Evolutionary conservation across 1,140 invertebrate species (phyloP), one percentile per base, ranked within the genome.

Genomic region (Polyergus mexicanus): DNA sequence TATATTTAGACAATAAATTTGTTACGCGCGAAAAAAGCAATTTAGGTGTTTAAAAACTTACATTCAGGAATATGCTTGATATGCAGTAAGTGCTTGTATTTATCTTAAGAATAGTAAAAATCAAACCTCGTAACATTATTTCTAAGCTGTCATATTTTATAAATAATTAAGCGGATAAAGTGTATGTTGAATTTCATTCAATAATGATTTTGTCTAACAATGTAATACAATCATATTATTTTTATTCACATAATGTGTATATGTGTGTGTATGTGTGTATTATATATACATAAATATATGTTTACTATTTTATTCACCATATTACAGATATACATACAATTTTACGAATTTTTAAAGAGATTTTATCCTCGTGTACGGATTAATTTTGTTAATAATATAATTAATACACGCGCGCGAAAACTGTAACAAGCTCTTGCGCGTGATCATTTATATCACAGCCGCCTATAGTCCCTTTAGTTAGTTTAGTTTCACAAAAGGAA

Each of bases 1-100:
- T 44, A 19, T 68, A 78, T 13, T 35, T 68, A 80, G 2, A 6
- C 44, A 13, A 28, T 25, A 66, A 16, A 47, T 77, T 56, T 68
- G 32, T 66, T 47, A 77, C 7, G 16, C 47, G 7, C 13, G 19
- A 35, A 68, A 13, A 74, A 28, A 28, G 13, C 35, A 28, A 25
- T 66, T 78, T 56, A 35, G 7, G 4, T 63, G 32, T 0, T n/a
- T 16, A 35, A 38, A 78, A 8, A 3, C 6, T 76, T 32, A 62
- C 16, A 10, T 10, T 76, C 58, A 76, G 22, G 13, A 41, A 75
- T 1, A 44, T 3, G 13, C 22, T 60, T 62, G 19, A 62, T 44
- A 47, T 44, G 4, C 19, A 1, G 32, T 13, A 28, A 44, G n/a
- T 22, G 32, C 16, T 35, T 11, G 44, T 13, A 63, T 62, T 76